These are phyloP conservation scores for Gobio gobio DNA, from an alignment of 2,113 vertebrate genomes.

Conservation along the genomic window DNA sequence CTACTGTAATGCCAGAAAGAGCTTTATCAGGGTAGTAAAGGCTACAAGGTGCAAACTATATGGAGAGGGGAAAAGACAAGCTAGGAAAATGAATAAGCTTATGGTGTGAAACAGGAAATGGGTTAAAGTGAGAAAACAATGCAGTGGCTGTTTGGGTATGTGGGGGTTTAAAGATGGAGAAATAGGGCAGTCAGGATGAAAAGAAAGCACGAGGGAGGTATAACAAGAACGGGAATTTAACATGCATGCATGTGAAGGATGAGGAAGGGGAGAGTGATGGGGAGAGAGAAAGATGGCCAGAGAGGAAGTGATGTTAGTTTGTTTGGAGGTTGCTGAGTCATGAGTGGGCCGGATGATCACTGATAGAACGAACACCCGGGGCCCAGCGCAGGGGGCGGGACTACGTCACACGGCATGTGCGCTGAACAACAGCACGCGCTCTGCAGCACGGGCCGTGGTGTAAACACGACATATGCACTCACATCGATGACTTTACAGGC, in stretches of 20 bases:
- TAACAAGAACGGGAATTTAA: background rate
- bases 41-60: background rate
- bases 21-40: background rate
- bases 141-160: background rate
- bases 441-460: background rate
- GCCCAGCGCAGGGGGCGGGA: slow-evolving; percentile 70
- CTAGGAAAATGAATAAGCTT: background rate
- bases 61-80: background rate
- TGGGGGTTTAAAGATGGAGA: background rate
- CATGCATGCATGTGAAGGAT: background rate
- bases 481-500: background rate
- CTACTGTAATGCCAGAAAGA: background rate
- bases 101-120: slow-evolving; percentile 29
- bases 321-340: slow-evolving; percentile 84
- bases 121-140: slow-evolving; percentile 17
- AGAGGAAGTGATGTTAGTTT: slow-evolving; percentile 66
- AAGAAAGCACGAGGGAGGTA: background rate
- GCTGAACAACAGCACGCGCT: slow-evolving; percentile 19
- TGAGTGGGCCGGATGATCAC: slow-evolving; percentile 75
- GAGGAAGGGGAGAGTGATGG: background rate
- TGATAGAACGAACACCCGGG: slow-evolving; percentile 75
- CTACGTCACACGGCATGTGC: slow-evolving; percentile 34
- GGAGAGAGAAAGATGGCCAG: background rate
- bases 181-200: background rate
- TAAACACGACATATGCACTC: slow-evolving; percentile 11